Base-by-base conservation (phyloP, 2,888 invertebrate species). In the Cryptus viduatorius region DNA sequence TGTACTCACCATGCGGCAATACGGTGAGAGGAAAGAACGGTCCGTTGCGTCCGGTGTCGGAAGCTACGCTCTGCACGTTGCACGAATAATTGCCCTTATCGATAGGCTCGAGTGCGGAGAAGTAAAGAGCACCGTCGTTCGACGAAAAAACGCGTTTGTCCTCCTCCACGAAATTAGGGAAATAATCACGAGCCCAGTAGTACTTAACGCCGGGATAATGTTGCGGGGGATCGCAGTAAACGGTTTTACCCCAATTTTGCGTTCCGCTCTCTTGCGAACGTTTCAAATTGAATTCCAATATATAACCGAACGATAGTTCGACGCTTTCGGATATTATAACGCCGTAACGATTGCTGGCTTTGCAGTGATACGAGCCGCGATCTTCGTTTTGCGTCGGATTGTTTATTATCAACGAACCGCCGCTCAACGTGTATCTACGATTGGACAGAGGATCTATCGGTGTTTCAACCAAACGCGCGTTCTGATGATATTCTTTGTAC, bases 91-190 rank as follows among this genome's bases (percentile, higher is more conserved):
- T 97, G 14, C 98, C 98, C 87, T 96, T 95, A 94, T 98, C 98
- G 77, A 98, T 98, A 42, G 96, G 96, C 94, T 99, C 98, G 89
- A 99, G 95, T 7, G 98, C 97, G 24, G 99, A 98, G 92, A 99
- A 99, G 92, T 99, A 99, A 16, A 99, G 95, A 14, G 98, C 97
- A 61, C 99, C 99, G 94, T 99, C 98, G 90, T 96, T 95, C 0
- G 99, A 99, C 0, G 98, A 98, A 95, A 99, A 99, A 0, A 98
- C 97, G 87, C 99, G 95, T 90, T 96, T 96, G 93, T 98, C 98
- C 93, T 98, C 98, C 92, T 98, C 98, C 0, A 99, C 98, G 89
- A 98, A 97, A 93, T 98, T 98, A 0, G 97, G 97, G 89, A 98
- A 98, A 90, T 96, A 97, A 90, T 97, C 97, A 86, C 98, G 96